Base-by-base conservation (phyloP, 2,113 vertebrate genomes). In the Crotalus viridis region DNA sequence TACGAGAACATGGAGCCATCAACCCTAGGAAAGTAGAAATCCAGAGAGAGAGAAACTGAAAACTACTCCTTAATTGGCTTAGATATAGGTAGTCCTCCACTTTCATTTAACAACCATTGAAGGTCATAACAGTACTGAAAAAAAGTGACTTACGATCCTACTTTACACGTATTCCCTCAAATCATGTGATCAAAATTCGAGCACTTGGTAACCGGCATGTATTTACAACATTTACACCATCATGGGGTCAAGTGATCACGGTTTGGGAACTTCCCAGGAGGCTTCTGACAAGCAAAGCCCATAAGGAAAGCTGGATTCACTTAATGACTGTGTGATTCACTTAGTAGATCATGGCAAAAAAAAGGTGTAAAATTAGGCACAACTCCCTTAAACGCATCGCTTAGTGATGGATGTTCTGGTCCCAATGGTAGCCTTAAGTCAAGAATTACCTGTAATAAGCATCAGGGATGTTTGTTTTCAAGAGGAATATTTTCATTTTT, bases 401-500 rank as follows among this genome's bases (percentile, higher is more conserved):
- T 69, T 69, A n/a, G 28, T 13, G 61, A n/a, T 69, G 61, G 12
- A 69, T 69, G 28, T 69, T 69, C 61, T n/a, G 61, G 28, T 15
- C 28, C 12, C 61, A n/a, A 15, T 69, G n/a, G 61, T 69, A 69
- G 10, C 13, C 0, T 1, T 15, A 69, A n/a, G 12, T 69, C 61
- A n/a, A 13, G 28, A 28, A 13, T 28, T 64, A 13, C 28, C 28
- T n/a, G 61, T 64, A 64, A n/a, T 64, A 95, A 57, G 33, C 5
- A 92, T 92, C 91, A 10, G 92, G 74, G 88, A 90, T 64, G 15
- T 87, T 90, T 92, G 51, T 24, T 95, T 93, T 92, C 81, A 94
- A 95, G 54, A 90, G 91, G 33, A 95, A 59, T 92, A 19, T 92
- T 57, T 93, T 96, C 21, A 88, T 95, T 85, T 87, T 89, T 55